Conservation (phyloP, 2,888 invertebrate species). For the Hydrotaea cyrtoneurina region DNA sequence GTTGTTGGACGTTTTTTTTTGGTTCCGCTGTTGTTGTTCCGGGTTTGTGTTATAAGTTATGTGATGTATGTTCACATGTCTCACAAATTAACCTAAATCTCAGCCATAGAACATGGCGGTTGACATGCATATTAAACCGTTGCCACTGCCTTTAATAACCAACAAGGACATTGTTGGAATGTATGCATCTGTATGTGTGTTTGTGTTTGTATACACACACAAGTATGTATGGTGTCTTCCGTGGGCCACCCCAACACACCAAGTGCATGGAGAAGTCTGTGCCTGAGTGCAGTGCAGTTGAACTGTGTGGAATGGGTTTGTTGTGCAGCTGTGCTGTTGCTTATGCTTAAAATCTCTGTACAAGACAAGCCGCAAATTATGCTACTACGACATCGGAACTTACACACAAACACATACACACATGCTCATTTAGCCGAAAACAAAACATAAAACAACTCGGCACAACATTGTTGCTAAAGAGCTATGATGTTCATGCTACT, state of each 20-base stretch:
- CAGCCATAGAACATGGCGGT: constrained; percentile 71
- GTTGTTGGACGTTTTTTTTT: constrained; percentile 46
- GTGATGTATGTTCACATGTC: constrained; percentile 63
- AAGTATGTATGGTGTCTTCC: not conserved
- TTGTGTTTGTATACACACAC: not conserved
- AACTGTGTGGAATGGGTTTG: constrained; percentile 35
- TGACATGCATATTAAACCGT: constrained; percentile 72
- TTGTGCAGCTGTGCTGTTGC: constrained; percentile 59
- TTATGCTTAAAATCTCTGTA: constrained; percentile 59
- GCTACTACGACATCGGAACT: constrained; percentile 56
- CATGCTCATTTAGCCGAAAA: not conserved
- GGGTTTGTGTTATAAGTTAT: constrained; percentile 16
- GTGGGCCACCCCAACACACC: no score
- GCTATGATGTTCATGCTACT: constrained; percentile 39
- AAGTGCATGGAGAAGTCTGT: not conserved
- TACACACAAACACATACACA: constrained; percentile 34
- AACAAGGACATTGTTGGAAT: not conserved
- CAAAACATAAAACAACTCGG: constrained; percentile 28
- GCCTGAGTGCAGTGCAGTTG: not conserved
- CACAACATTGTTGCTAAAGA: constrained; percentile 31
- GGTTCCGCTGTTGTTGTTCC: not conserved
- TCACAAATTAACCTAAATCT: constrained; percentile 74
- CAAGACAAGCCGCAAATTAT: constrained; percentile 66
- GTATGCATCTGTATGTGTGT: not conserved
- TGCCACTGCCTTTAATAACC: constrained; percentile 62